A percentile compares a stretch with the other conserved stretches of the same genome.
Evolutionary conservation across 2,888 invertebrate genomes (phyloP).

Genomic region (Sympetrum striolatum): DNA sequence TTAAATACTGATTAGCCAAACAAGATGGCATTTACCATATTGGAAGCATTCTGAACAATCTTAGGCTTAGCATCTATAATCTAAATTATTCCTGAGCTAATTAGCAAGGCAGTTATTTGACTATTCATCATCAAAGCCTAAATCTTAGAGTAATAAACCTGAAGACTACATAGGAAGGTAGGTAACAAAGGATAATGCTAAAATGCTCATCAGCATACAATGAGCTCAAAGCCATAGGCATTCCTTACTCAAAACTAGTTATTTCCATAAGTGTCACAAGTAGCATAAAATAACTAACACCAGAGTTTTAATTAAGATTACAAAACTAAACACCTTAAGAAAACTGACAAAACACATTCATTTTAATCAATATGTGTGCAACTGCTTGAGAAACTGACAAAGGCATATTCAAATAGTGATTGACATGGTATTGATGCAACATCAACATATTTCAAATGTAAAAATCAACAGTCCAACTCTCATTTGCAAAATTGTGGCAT

Average conservation of each 20-base stretch:
- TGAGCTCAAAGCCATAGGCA: background rate
- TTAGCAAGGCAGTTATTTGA: background rate
- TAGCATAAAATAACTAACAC: background rate
- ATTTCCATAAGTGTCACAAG: background rate
- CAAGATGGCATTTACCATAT: background rate
- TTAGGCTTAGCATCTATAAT: background rate
- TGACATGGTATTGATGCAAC: background rate
- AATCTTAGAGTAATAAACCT: background rate
- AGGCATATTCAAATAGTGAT: background rate
- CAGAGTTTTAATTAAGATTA: background rate
- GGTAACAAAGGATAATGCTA: background rate
- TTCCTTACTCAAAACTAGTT: background rate
- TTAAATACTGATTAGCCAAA: background rate
- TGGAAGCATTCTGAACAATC: background rate
- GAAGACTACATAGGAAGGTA: background rate
- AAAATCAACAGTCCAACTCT: background rate
- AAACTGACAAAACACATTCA: background rate
- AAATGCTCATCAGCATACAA: background rate
- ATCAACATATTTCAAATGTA: background rate
- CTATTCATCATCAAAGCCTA: background rate
- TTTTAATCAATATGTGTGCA: background rate
- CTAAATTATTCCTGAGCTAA: slow-evolving; percentile 32
- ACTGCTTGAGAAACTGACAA: background rate
- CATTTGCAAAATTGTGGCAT: background rate
- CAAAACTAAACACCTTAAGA: background rate